phyloP scores from a whole-genome alignment of 2,888 invertebrate genomes.

The Andrena dorsata region DNA sequence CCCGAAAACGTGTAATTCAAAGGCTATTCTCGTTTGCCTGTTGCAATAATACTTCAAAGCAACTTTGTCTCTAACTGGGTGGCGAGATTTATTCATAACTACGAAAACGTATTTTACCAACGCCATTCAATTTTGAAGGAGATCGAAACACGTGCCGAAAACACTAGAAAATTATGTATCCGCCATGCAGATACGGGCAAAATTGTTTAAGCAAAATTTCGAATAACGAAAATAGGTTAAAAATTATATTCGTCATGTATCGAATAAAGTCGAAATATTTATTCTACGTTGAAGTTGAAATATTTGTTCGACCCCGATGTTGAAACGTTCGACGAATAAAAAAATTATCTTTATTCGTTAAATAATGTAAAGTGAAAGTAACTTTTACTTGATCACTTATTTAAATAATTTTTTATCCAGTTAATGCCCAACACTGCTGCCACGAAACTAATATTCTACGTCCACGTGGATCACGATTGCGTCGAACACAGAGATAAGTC shows the following conservation, averaged over 20 bases:
- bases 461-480: neutral
- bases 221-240: too few species aligned
- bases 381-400: too few species aligned
- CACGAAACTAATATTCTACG: neutral
- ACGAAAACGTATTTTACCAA: conserved; percentile 21
- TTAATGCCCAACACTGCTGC: neutral
- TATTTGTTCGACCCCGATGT: too few species aligned
- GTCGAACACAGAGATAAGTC: neutral
- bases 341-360: too few species aligned
- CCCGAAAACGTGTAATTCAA: neutral
- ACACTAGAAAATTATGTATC: neutral
- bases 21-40: neutral
- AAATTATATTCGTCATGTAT: too few species aligned
- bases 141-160: neutral
- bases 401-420: neutral
- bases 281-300: too few species aligned
- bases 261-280: too few species aligned
- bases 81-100: conserved; percentile 41
- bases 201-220: too few species aligned
- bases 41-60: conserved; percentile 16
- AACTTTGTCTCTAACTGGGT: conserved; percentile 5
- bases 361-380: too few species aligned
- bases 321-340: too few species aligned
- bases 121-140: conserved; percentile 7
- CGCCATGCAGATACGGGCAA: too few species aligned